phyloP scores from a whole-genome alignment of 2,113 vertebrate species.

The Thunnus thynnus region DNA sequence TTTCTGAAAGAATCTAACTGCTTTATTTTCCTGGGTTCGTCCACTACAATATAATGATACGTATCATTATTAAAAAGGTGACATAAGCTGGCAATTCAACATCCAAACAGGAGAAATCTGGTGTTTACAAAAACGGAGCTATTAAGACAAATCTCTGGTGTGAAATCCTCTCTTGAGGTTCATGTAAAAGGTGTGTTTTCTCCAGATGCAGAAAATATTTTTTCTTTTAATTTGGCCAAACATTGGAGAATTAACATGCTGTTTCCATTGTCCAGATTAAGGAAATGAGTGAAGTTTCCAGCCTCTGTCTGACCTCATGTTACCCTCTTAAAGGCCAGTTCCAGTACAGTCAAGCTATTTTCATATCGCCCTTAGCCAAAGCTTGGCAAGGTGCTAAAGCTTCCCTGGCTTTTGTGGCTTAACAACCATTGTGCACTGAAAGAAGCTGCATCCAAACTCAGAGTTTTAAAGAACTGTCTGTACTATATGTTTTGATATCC shows the following conservation, averaged over 20 bases:
- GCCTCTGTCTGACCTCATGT: background rate
- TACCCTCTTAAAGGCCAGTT: background rate
- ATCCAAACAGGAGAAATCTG: slow-evolving; percentile 12
- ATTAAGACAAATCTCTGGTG: slow-evolving; percentile 12
- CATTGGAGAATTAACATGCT: background rate
- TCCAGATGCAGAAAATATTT: background rate
- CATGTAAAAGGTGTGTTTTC: slow-evolving; percentile 2
- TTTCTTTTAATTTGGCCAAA: background rate
- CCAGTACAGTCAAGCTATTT: slow-evolving; percentile 6
- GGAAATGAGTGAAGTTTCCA: slow-evolving; percentile 1
- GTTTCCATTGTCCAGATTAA: slow-evolving; percentile 25
- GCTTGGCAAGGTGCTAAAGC: slow-evolving; percentile 20
- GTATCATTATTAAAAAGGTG: too few relatives aligned
- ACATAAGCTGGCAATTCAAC: too few relatives aligned
- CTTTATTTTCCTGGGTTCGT: too few relatives aligned
- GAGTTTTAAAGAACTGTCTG: background rate
- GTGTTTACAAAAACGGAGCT: background rate
- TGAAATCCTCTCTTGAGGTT: slow-evolving; percentile 18
- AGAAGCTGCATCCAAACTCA: background rate
- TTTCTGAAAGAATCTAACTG: too few relatives aligned
- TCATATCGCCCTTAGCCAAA: slow-evolving; percentile 2
- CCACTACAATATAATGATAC: too few relatives aligned
- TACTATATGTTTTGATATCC: background rate
- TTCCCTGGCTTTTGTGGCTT: background rate
- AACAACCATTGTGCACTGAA: background rate